Conservation (phyloP, 2,797 vertebrate species). For the Sphenodon punctatus region DNA sequence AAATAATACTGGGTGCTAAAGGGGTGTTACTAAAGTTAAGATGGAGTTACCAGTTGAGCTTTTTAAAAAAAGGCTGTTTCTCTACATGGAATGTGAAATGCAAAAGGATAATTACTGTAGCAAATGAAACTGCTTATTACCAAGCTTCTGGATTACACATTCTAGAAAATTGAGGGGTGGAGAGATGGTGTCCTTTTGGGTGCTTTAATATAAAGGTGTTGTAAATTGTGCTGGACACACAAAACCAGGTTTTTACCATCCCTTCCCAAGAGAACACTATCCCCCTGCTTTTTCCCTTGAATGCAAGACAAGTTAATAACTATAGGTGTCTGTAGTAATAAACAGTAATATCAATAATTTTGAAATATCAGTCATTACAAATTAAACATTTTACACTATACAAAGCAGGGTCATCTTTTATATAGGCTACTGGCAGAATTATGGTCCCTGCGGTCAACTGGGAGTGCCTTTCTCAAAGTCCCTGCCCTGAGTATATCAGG, state of each 20-base stretch:
- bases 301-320: background rate
- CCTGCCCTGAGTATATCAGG: too few species aligned
- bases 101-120: background rate
- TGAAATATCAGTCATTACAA: background rate
- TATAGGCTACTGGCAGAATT: too few species aligned
- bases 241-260: background rate
- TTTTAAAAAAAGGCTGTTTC: too few species aligned
- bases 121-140: background rate
- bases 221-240: background rate
- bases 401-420: too few species aligned
- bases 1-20: too few species aligned
- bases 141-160: background rate
- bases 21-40: too few species aligned
- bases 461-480: too few species aligned
- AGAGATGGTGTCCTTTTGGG: background rate
- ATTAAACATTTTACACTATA: too few species aligned
- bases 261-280: background rate
- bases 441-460: too few species aligned
- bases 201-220: background rate
- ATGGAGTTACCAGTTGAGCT: too few species aligned
- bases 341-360: background rate
- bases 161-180: background rate
- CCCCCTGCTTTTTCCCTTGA: background rate
- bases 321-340: background rate
- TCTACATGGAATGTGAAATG: too few species aligned